Evolutionary conservation across 2,888 invertebrate genomes (phyloP), one percentile per base, ranked within the genome.

Genomic region (Maniola hyperantus): DNA sequence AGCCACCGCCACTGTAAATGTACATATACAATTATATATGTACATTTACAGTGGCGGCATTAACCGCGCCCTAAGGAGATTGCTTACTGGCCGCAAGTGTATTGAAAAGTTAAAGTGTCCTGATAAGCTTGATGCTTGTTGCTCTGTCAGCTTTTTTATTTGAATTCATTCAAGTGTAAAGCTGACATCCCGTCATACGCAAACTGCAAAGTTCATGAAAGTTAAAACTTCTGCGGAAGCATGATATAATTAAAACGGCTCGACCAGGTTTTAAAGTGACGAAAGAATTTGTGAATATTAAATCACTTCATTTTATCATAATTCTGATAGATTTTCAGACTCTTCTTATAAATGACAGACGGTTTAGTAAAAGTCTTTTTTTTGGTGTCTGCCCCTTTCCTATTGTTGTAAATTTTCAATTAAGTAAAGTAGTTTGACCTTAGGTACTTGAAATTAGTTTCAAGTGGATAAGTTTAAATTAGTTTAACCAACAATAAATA

Each of bases 401-500:
- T 42, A 57, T 57, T 42, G 57, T 13, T 13, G 42, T 42, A 42
- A 57, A 57, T 36, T 36, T 55, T 18, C 57, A 39, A 11, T 39
- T 11, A 6, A 18, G 48, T 15, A 15, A 39, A 57, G 20, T 42
- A 57, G 57, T 57, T 20, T 57, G 42, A 57, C 39, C 57, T 39
- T 20, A n/a, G n/a, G n/a, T n/a, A 42, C 57, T 57, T 13, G 39
- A 42, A 26, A 42, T 57, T 26, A 42, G 20, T 42, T 42, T 20
- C 8, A 57, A 57, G 57, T 55, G 42, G 18, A 20, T 39, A 20
- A 57, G 57, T 57, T 42, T 20, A 13, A 42, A 57, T 6, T 42
- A 42, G 57, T 57, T 57, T 26, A 39, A 13, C 39, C 39, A 20
- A 57, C 42, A 57, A 57, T 54, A n/a, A 26, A 15, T 51, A 53